Base-by-base conservation (phyloP, 2,888 invertebrate species). In the Adelognathus sp. region DNA sequence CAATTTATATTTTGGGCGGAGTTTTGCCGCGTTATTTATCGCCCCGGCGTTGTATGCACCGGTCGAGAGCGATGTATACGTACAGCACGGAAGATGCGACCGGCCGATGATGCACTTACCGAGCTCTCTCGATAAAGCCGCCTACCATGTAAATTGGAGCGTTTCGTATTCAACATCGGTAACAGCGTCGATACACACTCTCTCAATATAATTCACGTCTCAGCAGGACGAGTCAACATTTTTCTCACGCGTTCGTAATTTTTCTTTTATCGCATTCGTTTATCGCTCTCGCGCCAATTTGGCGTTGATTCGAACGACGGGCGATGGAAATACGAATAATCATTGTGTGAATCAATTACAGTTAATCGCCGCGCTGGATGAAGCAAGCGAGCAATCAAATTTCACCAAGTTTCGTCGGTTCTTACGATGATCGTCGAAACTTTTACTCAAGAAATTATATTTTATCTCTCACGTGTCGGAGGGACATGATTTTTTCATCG, bases 1-100 rank as follows among this genome's bases (percentile, higher is more conserved):
- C 88, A 88, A 88, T 88, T 88, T 88, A 88, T 88, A 88, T 88
- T 88, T 88, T 88, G 88, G 88, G 88, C 88, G 88, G 88, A 87
- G 88, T 88, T n/a, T 72, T 86, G 76, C 27, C 39, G 70, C 82
- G 85, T 88, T 88, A 88, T 88, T 88, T 88, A 88, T 88, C 84
- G 85, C 86, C 58, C 56, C 24, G 11, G 39, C 60, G 46, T 41
- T 66, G n/a, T n/a, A 64, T 70, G 52, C 46, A 36, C 63, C 21
- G 27, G 56, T 60, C 41, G 27, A 39, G 24, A 33, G 54, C 21
- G 31, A 31, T n/a, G 33, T 33, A 56, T 31, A 61, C 6, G 50
- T 54, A 50, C 31, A 50, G 64, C 70, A 58, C 60, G 44, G 31
- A 9, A 58, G 70, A 71, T 58, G 64, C 64, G 66, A 56, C 31